phyloP scores from a whole-genome alignment of 2,888 invertebrate genomes.

The Sepioteuthis lessoniana region DNA sequence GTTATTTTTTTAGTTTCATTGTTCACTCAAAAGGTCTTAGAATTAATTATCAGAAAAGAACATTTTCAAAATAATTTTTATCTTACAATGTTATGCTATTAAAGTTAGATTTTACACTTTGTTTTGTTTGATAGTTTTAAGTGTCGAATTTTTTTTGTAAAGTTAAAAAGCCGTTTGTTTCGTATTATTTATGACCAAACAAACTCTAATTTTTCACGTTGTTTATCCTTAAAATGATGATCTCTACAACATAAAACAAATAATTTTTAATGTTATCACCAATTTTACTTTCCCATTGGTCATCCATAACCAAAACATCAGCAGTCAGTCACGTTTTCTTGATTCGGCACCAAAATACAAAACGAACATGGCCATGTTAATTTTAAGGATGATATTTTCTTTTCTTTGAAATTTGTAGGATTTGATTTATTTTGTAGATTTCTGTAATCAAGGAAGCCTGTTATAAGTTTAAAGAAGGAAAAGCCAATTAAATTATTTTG shows the following conservation, averaged over 20 bases:
- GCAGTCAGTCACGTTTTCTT: not conserved
- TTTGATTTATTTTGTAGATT: not conserved
- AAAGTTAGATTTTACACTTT: not conserved
- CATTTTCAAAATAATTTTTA: not conserved
- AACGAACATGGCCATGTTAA: not conserved
- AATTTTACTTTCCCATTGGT: not conserved
- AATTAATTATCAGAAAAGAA: not conserved
- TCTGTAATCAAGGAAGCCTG: not conserved
- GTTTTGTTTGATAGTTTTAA: not conserved
- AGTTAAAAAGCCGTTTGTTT: no score
- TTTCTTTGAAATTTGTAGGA: not conserved
- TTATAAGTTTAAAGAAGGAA: not conserved
- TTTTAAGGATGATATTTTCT: not conserved
- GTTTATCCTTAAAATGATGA: not conserved
- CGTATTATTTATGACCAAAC: no score
- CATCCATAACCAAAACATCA: constrained; percentile 33
- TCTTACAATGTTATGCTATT: no score
- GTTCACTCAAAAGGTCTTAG: not conserved
- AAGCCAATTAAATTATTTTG: not conserved
- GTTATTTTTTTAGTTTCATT: not conserved
- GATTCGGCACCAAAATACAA: not conserved
- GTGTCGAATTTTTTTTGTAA: not conserved
- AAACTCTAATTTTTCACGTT: no score
- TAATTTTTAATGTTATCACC: not conserved
- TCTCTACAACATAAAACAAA: not conserved